Evolutionary conservation across 2,888 invertebrate species (phyloP), one percentile per base, ranked within the genome.

Genomic region (Lamellibrachia satsuma): DNA sequence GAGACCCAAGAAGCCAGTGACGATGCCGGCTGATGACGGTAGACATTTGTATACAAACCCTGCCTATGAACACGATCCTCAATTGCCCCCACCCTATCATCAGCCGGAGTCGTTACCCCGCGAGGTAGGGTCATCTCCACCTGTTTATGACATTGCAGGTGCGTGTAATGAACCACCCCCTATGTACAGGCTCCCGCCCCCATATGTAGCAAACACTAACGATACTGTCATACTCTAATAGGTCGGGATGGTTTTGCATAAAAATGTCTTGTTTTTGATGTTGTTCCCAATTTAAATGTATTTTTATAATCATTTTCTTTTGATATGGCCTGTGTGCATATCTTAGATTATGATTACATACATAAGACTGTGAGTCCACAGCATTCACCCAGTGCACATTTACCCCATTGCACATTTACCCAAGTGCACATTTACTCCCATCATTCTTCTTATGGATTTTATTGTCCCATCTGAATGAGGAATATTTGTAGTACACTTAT

Each of bases 1-100:
- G 51, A 91, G 52, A 52, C 91, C 91, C 52, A 51, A 52, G 91
- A 91, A 91, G 91, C 91, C 91, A 52, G 91, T 91, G 27, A 51
- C 52, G 7, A 51, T 91, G 91, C 51, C 52, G 51, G 27, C 91
- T 15, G 91, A 91, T 39, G 27, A 91, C 91, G 22, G 39, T 39
- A 39, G 27, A 39, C 9, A 51, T 15, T 15, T 52, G 15, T 91
- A 52, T n/a, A 52, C 91, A 3, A 52, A 91, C 39, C 27, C 91
- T 7, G 52, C 51, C 91, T 91, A 51, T 27, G 91, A 52, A 51
- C 22, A n/a, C 91, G 22, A 51, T 7, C 91, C 91, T 6, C 15
- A 22, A 3, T 22, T n/a, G 0, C 75, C 75, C 22, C 75, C 75
- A 15, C 22, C 75, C 75, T 75, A 75, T n/a, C 75, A 75, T 15